These are phyloP conservation scores for Dipodomys spectabilis DNA, from an alignment of 2,113 vertebrate genomes.

Conservation along the genomic window DNA sequence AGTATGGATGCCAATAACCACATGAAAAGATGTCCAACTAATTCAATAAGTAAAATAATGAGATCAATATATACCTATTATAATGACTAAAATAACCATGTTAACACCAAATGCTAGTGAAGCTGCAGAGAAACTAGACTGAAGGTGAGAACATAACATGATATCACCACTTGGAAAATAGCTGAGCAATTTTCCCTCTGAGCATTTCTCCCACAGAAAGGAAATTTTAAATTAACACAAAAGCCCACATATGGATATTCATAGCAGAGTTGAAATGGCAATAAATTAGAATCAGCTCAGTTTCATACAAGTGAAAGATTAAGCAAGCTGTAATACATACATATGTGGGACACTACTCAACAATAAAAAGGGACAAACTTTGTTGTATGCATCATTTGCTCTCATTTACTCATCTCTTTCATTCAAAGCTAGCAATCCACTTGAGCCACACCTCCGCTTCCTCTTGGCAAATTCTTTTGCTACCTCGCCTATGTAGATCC, in stretches of 20 bases:
- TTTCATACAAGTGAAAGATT: neutral
- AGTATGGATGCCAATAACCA: neutral
- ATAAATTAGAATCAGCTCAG: neutral
- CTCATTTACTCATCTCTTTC: too few species aligned
- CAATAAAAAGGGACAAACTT: neutral
- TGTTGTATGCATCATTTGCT: neutral
- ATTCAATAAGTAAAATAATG: neutral
- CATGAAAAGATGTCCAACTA: constrained; percentile 16
- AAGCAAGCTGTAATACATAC: neutral
- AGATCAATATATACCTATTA: neutral
- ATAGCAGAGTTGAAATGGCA: neutral
- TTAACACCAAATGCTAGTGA: neutral
- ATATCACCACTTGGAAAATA: neutral
- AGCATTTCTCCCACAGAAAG: neutral
- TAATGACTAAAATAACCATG: neutral
- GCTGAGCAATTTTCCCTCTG: too few species aligned
- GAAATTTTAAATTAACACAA: neutral
- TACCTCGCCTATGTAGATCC: neutral
- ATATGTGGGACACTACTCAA: neutral
- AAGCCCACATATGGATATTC: neutral
- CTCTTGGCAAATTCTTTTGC: neutral
- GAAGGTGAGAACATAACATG: neutral
- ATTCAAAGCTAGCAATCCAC: too few species aligned
- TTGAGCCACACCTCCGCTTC: too few species aligned
- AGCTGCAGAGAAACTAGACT: neutral